These are phyloP conservation scores for Pollenia labialis DNA, from an alignment of 2,888 invertebrate species.

Conservation along the genomic window DNA sequence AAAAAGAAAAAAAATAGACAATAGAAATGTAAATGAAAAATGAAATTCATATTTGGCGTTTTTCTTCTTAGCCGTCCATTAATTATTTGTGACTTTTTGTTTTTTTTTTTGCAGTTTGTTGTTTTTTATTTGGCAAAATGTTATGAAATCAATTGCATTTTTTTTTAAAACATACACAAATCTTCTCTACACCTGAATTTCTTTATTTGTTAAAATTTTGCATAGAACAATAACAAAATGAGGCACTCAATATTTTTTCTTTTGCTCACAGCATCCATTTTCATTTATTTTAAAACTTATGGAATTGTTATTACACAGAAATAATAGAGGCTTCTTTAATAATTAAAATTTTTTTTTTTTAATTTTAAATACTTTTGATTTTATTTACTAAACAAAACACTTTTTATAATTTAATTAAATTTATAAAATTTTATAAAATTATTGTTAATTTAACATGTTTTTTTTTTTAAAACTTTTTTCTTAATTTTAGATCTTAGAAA, in stretches of 20 bases:
- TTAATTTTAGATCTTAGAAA: conserved; percentile 17
- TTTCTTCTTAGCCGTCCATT: conserved; percentile 31
- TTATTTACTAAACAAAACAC: not conserved
- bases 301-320: not conserved
- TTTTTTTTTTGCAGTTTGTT: conserved; percentile 3
- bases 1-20: not conserved
- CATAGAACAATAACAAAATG: not conserved
- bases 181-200: conserved; percentile 28
- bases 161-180: not conserved
- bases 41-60: conserved; percentile 43
- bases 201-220: not conserved
- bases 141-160: conserved; percentile 57
- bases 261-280: conserved; percentile 53
- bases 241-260: not conserved
- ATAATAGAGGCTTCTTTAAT: too few relatives aligned
- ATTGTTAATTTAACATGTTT: conserved; percentile 21
- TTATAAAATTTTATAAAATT: not conserved
- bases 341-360: not conserved
- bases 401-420: conserved; percentile 17
- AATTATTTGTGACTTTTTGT: conserved; percentile 32
- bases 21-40: conserved; percentile 20
- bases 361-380: conserved; percentile 32
- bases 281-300: not conserved
- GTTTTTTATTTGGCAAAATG: conserved; percentile 40
- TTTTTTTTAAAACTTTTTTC: conserved; percentile 13